Conservation (phyloP, 1,140 invertebrate genomes). For the Tenebrio molitor region DNA sequence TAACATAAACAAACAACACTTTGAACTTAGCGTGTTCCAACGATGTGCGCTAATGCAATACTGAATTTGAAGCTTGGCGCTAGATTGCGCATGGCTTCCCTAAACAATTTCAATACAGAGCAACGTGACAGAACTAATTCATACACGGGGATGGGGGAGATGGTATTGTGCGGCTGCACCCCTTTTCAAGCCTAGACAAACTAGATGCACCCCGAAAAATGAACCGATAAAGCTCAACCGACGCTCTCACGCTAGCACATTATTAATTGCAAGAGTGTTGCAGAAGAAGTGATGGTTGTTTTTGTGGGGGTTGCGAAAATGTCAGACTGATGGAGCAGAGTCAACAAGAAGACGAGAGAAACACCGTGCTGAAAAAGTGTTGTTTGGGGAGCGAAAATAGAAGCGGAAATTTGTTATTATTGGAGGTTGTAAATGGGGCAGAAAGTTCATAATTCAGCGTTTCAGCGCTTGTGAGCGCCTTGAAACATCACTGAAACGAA, state of each 20-base stretch:
- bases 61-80: conserved; percentile 46
- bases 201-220: conserved; percentile 26
- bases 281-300: too few species aligned
- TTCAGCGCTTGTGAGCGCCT: conserved; percentile 9
- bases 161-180: conserved; percentile 6
- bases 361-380: too few species aligned
- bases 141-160: conserved; percentile 10
- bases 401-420: neutral
- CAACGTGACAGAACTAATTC: conserved; percentile 44
- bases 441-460: neutral
- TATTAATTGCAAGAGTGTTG: too few species aligned
- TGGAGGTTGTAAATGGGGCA: neutral
- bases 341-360: too few species aligned
- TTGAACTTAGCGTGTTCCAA: conserved; percentile 26
- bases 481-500: conserved; percentile 18
- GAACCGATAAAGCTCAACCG: neutral
- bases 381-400: too few species aligned
- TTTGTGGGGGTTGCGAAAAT: too few species aligned
- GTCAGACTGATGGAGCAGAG: too few species aligned
- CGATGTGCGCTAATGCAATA: conserved; percentile 23
- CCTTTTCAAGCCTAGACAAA: conserved; percentile 16
- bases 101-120: conserved; percentile 37
- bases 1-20: conserved; percentile 19
- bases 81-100: conserved; percentile 46
- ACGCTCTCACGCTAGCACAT: too few species aligned